Base-by-base conservation (phyloP, 1,140 invertebrate genomes). In the Lutraria rhynchaena region DNA sequence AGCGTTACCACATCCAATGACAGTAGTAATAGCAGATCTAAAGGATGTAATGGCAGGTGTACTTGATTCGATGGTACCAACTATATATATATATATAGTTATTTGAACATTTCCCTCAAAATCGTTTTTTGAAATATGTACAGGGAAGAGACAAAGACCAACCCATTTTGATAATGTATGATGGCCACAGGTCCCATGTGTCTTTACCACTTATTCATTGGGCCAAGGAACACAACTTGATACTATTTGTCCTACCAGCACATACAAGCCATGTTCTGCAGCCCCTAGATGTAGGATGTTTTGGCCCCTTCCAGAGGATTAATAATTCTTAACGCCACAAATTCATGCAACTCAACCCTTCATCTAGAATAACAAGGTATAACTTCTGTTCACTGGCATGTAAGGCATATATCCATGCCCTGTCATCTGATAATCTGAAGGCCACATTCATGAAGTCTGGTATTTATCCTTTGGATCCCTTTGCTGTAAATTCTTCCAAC, bases 101-200 rank as follows among this genome's bases (percentile, higher is more conserved):
- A n/a, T n/a, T n/a, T n/a, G n/a, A n/a, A n/a, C n/a, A n/a, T n/a
- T n/a, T n/a, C n/a, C n/a, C n/a, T n/a, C n/a, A n/a, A n/a, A n/a
- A n/a, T n/a, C n/a, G n/a, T n/a, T n/a, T n/a, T n/a, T n/a, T n/a
- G n/a, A n/a, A n/a, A n/a, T n/a, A n/a, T n/a, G n/a, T n/a, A n/a
- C n/a, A n/a, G n/a, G n/a, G n/a, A n/a, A n/a, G n/a, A n/a, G n/a
- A n/a, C n/a, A n/a, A n/a, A n/a, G n/a, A n/a, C n/a, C n/a, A n/a
- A n/a, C n/a, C n/a, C n/a, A 86, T 91, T 29, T 85, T 93, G 19
- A 81, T 93, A 27, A 61, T 93, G 13, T 81, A 92, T 44, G 92
- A 93, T 81, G 93, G 92, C 82, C 92, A 92, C 82, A 83, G 85
- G 33, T 87, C 82, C 44, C 92, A 60, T 44, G 55, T 74, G 3